Percentiles rank a stretch among this genome's conserved stretches.
These are phyloP conservation scores for Schizothorax lantsangensis DNA, from an alignment of 2,797 vertebrate species.

Conservation along the genomic window DNA sequence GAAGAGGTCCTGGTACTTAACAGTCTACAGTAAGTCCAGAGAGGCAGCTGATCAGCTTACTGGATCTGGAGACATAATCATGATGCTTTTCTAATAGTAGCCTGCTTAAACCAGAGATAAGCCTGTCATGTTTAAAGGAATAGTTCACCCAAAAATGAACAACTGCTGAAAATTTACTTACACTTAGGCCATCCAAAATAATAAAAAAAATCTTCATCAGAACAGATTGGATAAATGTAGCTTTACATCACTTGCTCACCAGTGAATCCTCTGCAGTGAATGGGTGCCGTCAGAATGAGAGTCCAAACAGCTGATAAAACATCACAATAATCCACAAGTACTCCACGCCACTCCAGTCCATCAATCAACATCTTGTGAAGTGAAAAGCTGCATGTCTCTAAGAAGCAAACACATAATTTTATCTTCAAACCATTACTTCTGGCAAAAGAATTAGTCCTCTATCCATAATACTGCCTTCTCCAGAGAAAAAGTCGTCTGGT, in stretches of 20 bases:
- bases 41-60: background rate
- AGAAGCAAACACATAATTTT: too few species aligned
- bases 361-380: background rate
- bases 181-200: background rate
- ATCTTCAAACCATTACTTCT: background rate
- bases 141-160: background rate
- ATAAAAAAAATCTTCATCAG: too few species aligned
- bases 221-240: background rate
- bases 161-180: background rate
- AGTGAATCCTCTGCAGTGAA: background rate
- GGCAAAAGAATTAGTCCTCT: background rate
- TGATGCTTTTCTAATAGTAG: constrained; percentile 11
- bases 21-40: background rate
- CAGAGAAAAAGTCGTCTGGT: background rate
- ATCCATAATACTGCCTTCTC: background rate
- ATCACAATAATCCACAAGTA: background rate
- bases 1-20: constrained; percentile 51
- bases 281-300: background rate
- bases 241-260: background rate
- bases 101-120: background rate
- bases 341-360: background rate
- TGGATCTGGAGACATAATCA: constrained; percentile 7
- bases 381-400: too few species aligned
- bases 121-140: background rate
- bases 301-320: background rate